These are phyloP conservation scores for Crenuchus spilurus DNA, from an alignment of 2,797 vertebrate genomes.

Conservation along the genomic window DNA sequence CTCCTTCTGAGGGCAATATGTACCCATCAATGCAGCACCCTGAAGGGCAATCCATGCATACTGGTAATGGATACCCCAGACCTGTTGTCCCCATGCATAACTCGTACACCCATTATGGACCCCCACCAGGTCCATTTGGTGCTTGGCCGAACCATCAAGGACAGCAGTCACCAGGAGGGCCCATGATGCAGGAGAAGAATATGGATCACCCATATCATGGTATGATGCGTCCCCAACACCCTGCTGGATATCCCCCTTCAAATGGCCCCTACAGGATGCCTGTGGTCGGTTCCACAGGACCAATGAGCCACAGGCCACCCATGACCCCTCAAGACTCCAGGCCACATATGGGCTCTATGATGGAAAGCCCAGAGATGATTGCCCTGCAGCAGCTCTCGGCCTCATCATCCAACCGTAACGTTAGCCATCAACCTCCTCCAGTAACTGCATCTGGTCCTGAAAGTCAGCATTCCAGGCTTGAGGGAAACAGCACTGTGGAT, in stretches of 20 bases:
- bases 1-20: conserved; percentile 81
- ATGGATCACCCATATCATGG: conserved; percentile 76
- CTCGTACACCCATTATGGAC: conserved; percentile 68
- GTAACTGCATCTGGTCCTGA: conserved; percentile 69
- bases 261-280: conserved; percentile 77
- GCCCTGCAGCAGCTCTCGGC: conserved; percentile 97
- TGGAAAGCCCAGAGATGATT: conserved; percentile 98
- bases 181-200: conserved; percentile 75
- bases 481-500: conserved; percentile 73
- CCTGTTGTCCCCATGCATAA: conserved; percentile 71
- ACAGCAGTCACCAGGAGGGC: conserved; percentile 70
- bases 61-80: conserved; percentile 68
- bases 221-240: conserved; percentile 77
- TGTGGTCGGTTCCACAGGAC: conserved; percentile 60
- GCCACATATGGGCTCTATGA: conserved; percentile 87
- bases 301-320: conserved; percentile 66
- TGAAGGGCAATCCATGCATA: conserved; percentile 71
- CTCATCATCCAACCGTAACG: conserved; percentile 78
- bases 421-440: conserved; percentile 69
- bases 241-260: conserved; percentile 70
- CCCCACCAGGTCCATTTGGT: conserved; percentile 37
- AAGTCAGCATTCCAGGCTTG: conserved; percentile 71
- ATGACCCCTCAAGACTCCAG: conserved; percentile 78
- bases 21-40: conserved; percentile 80
- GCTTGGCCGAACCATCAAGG: conserved; percentile 71